A percentile compares a stretch with the other conserved stretches of the same genome.
Evolutionary conservation across 2,797 vertebrate genomes (phyloP).

Genomic region (Coccyzus lansbergi): DNA sequence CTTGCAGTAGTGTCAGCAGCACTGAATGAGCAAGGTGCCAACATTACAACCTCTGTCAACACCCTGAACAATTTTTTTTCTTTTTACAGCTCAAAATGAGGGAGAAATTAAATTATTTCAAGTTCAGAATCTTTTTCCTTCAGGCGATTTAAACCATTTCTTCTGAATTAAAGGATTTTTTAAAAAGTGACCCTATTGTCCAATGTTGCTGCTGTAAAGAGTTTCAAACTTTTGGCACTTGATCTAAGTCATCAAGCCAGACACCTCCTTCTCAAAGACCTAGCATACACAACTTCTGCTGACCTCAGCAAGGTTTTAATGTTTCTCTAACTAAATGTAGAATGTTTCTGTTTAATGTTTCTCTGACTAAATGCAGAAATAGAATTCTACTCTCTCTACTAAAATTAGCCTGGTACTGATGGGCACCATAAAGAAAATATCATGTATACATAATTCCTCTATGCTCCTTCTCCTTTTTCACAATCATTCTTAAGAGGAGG

Average conservation of each 20-base stretch:
- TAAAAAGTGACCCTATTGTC: slow-evolving; percentile 34
- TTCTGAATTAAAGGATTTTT: not conserved
- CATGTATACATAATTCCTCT: not conserved
- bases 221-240: slow-evolving; percentile 3
- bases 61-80: not conserved
- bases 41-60: slow-evolving; percentile 8
- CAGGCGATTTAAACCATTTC: not conserved
- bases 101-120: slow-evolving; percentile 31
- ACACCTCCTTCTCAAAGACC: not conserved
- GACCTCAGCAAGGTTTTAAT: slow-evolving; percentile 35
- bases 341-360: not conserved
- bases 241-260: slow-evolving; percentile 27
- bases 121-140: not conserved
- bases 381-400: slow-evolving; percentile 1
- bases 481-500: not conserved
- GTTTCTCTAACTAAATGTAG: not conserved
- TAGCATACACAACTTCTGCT: not conserved
- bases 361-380: slow-evolving; percentile 19
- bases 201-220: not conserved
- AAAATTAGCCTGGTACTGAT: slow-evolving; percentile 6
- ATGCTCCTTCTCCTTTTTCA: not conserved
- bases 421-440: not conserved
- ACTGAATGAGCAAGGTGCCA: not conserved
- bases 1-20: not conserved
- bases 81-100: slow-evolving; percentile 1